Conservation (phyloP, 2,113 vertebrate genomes). For the Penelope pileata region DNA sequence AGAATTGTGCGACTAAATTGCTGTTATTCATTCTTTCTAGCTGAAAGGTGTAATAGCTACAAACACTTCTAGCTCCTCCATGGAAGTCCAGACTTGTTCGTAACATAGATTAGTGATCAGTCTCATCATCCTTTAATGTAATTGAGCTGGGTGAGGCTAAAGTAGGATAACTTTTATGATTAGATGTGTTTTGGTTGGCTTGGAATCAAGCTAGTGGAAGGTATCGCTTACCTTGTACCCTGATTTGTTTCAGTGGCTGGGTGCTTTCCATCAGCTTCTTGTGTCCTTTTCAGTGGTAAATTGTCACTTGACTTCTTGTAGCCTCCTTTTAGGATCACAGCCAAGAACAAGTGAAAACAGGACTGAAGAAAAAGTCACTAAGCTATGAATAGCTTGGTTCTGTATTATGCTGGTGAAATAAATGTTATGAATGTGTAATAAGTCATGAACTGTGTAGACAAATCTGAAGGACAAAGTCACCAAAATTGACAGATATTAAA, state of each 20-base stretch:
- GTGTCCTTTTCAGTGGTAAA: neutral
- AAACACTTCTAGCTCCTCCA: neutral
- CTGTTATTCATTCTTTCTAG: neutral
- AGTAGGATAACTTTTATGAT: neutral
- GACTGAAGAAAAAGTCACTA: neutral
- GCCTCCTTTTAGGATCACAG: neutral
- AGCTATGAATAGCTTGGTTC: neutral
- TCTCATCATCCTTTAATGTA: neutral
- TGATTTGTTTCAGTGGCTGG: neutral
- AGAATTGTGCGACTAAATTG: neutral
- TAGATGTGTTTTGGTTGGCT: neutral
- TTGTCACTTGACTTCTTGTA: neutral
- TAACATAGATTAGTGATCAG: fast-evolving
- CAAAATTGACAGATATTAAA: neutral
- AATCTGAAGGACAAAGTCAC: neutral
- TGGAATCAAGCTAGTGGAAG: neutral
- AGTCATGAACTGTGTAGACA: neutral
- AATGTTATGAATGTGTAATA: neutral
- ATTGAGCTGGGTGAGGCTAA: neutral
- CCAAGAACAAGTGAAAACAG: neutral
- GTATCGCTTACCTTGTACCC: neutral
- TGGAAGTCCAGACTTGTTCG: neutral
- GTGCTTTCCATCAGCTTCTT: neutral
- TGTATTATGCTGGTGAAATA: neutral
- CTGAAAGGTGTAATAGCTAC: neutral